These are phyloP conservation scores for Montifringilla adamsi DNA, from an alignment of 2,113 vertebrate species.

Conservation along the genomic window DNA sequence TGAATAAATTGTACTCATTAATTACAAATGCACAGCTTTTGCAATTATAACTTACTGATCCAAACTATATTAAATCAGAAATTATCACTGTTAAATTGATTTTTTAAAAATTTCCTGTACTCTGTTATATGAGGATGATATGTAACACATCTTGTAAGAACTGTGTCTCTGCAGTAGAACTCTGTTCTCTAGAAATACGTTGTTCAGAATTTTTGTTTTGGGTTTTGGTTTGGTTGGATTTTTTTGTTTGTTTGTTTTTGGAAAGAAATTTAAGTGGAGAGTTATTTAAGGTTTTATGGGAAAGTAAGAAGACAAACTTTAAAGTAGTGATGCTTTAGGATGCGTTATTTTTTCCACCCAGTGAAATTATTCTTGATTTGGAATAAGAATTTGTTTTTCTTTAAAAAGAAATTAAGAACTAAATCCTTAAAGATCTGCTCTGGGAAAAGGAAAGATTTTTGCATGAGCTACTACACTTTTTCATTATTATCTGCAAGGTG, in stretches of 20 bases:
- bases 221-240: neutral
- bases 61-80: constrained; percentile 49
- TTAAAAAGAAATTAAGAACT: neutral
- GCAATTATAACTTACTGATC: constrained; percentile 25
- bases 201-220: neutral
- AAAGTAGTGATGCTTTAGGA: neutral
- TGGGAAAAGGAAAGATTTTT: constrained; percentile 54
- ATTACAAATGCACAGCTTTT: constrained; percentile 63
- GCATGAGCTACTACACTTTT: constrained; percentile 36
- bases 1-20: constrained; percentile 59
- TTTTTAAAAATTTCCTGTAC: constrained; percentile 13
- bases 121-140: constrained; percentile 7
- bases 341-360: neutral
- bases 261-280: neutral
- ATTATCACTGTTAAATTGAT: constrained; percentile 23
- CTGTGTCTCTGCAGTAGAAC: neutral
- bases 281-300: neutral
- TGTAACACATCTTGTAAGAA: neutral
- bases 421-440: constrained; percentile 25
- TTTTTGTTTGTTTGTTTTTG: neutral
- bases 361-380: neutral
- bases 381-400: neutral
- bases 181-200: neutral
- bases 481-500: constrained; percentile 73
- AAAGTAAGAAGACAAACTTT: neutral